Conservation (phyloP, 92 coral and sea anemone species). For the Diadumene lineata region DNA sequence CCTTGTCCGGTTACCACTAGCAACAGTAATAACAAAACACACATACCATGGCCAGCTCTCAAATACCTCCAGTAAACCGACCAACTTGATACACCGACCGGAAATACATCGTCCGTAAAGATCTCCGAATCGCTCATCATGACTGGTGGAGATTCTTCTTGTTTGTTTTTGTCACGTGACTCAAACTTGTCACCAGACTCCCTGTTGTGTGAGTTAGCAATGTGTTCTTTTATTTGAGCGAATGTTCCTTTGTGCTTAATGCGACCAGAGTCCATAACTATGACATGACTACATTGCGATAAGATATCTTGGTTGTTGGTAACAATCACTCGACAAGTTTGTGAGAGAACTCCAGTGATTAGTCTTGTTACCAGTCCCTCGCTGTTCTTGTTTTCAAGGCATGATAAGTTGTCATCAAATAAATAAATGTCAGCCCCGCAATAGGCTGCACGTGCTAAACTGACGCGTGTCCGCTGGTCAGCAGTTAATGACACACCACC, state of each 20-base stretch:
- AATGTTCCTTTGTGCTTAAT: conserved; percentile 23
- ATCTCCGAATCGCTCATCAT: conserved; percentile 6
- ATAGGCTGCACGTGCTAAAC: conserved; percentile 46
- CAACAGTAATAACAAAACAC: conserved; percentile 6
- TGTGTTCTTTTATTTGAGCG: conserved; percentile 4
- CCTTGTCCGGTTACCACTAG: conserved; percentile 29
- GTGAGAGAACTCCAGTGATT: conserved; percentile 15
- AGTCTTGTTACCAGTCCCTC: conserved; percentile 22
- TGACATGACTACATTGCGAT: conserved; percentile 17
- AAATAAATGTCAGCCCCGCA: conserved; percentile 33
- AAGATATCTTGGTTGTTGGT: conserved; percentile 11
- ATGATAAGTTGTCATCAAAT: conserved; percentile 25
- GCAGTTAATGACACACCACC: conserved; percentile 24
- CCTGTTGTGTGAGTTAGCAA: neutral
- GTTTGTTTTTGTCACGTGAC: neutral
- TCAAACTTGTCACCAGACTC: neutral
- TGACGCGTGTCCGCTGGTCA: conserved; percentile 36
- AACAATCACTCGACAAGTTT: conserved; percentile 35
- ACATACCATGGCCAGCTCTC: conserved; percentile 15
- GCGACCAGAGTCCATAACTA: conserved; percentile 29
- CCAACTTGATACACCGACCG: conserved; percentile 36
- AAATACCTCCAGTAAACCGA: conserved; percentile 40
- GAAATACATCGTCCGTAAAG: conserved; percentile 37
- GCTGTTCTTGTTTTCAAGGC: conserved; percentile 9
- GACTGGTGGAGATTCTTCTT: neutral